These are phyloP conservation scores for Adelphocoris suturalis DNA, from an alignment of 2,888 invertebrate genomes.

Conservation along the genomic window DNA sequence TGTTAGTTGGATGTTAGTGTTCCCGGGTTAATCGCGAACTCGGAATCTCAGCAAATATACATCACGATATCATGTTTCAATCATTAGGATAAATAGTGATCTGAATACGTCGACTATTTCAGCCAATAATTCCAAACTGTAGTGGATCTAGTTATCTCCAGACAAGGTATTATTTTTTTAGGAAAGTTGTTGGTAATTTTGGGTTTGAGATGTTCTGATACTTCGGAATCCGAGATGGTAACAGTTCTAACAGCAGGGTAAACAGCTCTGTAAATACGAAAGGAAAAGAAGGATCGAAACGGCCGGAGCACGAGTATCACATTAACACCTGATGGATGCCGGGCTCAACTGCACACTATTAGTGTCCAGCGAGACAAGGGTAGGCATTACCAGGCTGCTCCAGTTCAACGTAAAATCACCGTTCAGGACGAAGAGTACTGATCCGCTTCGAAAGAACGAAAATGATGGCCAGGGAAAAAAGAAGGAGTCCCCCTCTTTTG, in stretches of 20 bases:
- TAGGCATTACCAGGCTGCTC: conserved; percentile 69
- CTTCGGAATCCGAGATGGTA: conserved; percentile 24
- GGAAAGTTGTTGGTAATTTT: neutral
- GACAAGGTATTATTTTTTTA: neutral
- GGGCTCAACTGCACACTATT: conserved; percentile 50
- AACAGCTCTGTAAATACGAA: conserved; percentile 58
- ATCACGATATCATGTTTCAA: too few relatives aligned
- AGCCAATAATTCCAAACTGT: neutral
- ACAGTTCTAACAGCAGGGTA: conserved; percentile 57
- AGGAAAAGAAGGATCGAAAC: conserved; percentile 34
- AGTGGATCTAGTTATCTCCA: neutral
- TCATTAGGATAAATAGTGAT: too few relatives aligned
- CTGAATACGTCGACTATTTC: too few relatives aligned
- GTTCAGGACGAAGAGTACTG: conserved; percentile 7
- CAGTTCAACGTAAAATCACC: conserved; percentile 64
- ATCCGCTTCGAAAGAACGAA: conserved; percentile 16
- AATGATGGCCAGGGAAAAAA: conserved; percentile 4
- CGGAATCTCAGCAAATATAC: too few relatives aligned
- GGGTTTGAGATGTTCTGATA: neutral
- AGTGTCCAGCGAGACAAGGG: conserved; percentile 34
- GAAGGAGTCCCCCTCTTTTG: neutral
- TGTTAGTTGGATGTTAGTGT: too few relatives aligned
- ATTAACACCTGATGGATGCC: conserved; percentile 71
- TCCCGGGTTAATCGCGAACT: too few relatives aligned
- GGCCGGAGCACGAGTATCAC: conserved; percentile 62